Conservation (phyloP, 2,888 invertebrate species). For the Heliconius sara region DNA sequence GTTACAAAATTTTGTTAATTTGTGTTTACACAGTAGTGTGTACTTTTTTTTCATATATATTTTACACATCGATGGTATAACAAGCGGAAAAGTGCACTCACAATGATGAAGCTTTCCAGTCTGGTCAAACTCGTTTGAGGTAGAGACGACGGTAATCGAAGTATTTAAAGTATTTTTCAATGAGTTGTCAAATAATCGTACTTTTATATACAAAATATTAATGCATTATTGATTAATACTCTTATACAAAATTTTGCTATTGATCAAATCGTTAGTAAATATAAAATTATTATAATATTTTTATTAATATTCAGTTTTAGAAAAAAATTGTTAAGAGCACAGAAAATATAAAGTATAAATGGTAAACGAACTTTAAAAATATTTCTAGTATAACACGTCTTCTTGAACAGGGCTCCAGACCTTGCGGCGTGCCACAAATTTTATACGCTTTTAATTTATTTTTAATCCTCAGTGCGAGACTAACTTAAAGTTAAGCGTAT, state of each 20-base stretch:
- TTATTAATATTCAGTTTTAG: too few relatives aligned
- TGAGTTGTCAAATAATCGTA: not conserved
- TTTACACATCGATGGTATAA: conserved; percentile 15
- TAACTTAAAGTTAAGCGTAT: not conserved
- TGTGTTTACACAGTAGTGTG: too few relatives aligned
- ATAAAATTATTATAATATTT: too few relatives aligned
- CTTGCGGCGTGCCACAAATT: conserved; percentile 8
- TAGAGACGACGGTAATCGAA: conserved; percentile 31
- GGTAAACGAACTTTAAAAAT: not conserved
- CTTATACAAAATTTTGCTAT: too few relatives aligned
- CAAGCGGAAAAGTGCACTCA: conserved; percentile 26
- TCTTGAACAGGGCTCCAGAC: not conserved
- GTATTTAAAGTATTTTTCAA: conserved; percentile 8
- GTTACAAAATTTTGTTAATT: too few relatives aligned
- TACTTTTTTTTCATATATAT: not conserved
- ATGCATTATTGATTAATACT: too few relatives aligned
- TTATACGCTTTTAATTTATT: conserved; percentile 3
- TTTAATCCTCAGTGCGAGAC: not conserved
- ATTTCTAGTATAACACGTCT: not conserved
- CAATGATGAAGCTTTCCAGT: conserved; percentile 36
- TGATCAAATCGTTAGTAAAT: too few relatives aligned
- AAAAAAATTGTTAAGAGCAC: not conserved
- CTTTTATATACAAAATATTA: too few relatives aligned
- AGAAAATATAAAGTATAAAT: not conserved
- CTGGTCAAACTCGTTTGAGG: conserved; percentile 39